Evolutionary conservation across 1,140 invertebrate genomes (phyloP).

Genomic region (Nomia melanderi): DNA sequence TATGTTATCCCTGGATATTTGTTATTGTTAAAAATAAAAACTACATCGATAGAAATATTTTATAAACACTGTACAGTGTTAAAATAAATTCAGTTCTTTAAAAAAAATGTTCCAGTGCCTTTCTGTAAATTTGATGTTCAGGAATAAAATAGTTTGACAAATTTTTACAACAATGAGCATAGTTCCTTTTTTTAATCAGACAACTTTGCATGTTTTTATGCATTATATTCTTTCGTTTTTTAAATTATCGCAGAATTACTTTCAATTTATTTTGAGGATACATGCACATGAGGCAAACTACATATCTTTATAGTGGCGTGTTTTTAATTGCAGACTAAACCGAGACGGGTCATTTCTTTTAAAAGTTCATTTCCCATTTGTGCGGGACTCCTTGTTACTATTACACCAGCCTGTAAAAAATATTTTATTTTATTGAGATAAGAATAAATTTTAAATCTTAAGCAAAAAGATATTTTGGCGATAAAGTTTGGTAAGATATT

Average conservation of each 20-base stretch:
- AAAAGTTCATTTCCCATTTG: conserved; percentile 95
- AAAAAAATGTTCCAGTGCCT: conserved; percentile 43
- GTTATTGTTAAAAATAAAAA: conserved; percentile 60
- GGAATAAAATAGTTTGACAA: conserved; percentile 4
- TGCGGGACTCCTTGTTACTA: conserved; percentile 97
- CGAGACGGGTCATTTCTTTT: conserved; percentile 92
- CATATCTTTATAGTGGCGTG: conserved; percentile 69
- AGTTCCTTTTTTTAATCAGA: conserved; percentile 27
- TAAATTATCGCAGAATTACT: conserved; percentile 51
- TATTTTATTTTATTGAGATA: background rate
- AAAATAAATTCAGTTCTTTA: conserved; percentile 48
- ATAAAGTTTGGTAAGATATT: background rate
- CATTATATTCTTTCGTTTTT: conserved; percentile 44
- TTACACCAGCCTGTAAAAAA: conserved; percentile 88
- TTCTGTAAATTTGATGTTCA: conserved; percentile 17
- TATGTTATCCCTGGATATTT: conserved; percentile 40
- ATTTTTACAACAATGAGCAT: conserved; percentile 20
- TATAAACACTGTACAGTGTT: conserved; percentile 57
- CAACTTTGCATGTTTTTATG: conserved; percentile 28
- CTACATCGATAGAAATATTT: conserved; percentile 60
- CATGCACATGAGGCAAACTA: conserved; percentile 78
- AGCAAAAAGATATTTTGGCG: background rate
- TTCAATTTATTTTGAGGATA: conserved; percentile 76
- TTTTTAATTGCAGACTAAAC: conserved; percentile 79
- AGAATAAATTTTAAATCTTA: background rate